phyloP scores from a whole-genome alignment of 1,140 invertebrate species.

The Danaus melanippus region DNA sequence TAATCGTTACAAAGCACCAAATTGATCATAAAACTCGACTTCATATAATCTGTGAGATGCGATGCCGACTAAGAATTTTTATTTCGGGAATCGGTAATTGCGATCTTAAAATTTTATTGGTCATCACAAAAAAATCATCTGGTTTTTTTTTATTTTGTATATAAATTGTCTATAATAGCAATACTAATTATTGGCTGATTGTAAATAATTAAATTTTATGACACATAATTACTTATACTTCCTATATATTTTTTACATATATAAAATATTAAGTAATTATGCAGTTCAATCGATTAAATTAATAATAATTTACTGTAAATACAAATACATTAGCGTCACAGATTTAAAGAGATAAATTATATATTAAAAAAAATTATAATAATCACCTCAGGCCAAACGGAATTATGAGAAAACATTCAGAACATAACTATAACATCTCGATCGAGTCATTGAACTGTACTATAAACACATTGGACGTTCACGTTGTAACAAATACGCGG shows the following conservation, averaged over 20 bases:
- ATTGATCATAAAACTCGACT: constrained; percentile 15
- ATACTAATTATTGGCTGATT: too few species aligned
- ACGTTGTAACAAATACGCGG: constrained; percentile 46
- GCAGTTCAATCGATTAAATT: too few species aligned
- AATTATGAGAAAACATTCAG: constrained; percentile 28
- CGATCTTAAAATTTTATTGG: constrained; percentile 17
- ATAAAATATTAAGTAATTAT: too few species aligned
- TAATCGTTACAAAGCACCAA: constrained; percentile 14
- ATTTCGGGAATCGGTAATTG: constrained; percentile 19
- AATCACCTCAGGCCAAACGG: constrained; percentile 29
- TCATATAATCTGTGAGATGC: constrained; percentile 15
- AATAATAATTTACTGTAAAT: too few species aligned
- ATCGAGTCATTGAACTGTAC: constrained; percentile 48
- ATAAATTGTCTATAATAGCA: too few species aligned
- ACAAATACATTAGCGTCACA: too few species aligned
- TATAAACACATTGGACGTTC: constrained; percentile 36
- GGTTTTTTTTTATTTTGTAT: too few species aligned
- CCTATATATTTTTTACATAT: too few species aligned
- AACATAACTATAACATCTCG: constrained; percentile 30
- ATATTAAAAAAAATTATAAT: background rate
- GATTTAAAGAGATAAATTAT: too few species aligned
- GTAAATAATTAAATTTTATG: too few species aligned
- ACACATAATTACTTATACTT: too few species aligned
- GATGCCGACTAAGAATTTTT: constrained; percentile 17
- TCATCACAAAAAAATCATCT: constrained; percentile 1